These are phyloP conservation scores for Polydesmus complanatus DNA, from an alignment of 2,888 invertebrate species.

Conservation along the genomic window DNA sequence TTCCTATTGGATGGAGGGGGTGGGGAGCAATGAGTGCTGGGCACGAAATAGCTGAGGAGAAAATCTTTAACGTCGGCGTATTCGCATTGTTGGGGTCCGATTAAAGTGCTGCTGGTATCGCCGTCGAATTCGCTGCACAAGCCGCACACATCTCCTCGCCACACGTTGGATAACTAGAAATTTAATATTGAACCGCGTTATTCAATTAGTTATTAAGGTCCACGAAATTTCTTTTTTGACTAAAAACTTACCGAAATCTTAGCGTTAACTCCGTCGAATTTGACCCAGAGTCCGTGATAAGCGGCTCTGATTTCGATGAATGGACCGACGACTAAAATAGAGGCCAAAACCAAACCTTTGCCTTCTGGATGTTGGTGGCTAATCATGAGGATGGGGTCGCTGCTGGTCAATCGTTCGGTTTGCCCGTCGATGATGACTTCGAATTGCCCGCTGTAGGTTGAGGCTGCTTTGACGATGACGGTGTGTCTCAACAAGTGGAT, in stretches of 20 bases:
- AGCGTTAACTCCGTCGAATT: not conserved
- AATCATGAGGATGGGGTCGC: not conserved
- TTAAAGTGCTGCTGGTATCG: constrained; percentile 2
- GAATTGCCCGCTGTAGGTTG: not conserved
- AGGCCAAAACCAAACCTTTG: not conserved
- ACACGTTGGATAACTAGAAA: constrained; percentile 9
- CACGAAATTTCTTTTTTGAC: too few relatives aligned
- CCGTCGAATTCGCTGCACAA: constrained; percentile 12
- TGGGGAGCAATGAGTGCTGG: not conserved
- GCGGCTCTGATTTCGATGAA: not conserved
- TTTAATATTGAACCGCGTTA: too few relatives aligned
- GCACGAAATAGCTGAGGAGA: constrained; percentile 1
- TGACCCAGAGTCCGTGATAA: not conserved
- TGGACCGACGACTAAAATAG: not conserved
- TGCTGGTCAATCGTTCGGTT: not conserved
- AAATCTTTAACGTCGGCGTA: constrained; percentile 6
- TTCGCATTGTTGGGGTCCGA: constrained; percentile 12
- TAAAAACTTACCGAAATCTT: not conserved
- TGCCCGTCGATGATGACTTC: not conserved
- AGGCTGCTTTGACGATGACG: not conserved
- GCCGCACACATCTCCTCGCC: constrained; percentile 11
- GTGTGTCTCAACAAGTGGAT: not conserved
- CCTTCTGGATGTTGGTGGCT: not conserved
- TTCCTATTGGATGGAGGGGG: constrained; percentile 4
- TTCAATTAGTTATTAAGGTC: too few relatives aligned